Base-by-base conservation (phyloP, 2,797 vertebrate genomes). In the Darevskia nairensis region DNA sequence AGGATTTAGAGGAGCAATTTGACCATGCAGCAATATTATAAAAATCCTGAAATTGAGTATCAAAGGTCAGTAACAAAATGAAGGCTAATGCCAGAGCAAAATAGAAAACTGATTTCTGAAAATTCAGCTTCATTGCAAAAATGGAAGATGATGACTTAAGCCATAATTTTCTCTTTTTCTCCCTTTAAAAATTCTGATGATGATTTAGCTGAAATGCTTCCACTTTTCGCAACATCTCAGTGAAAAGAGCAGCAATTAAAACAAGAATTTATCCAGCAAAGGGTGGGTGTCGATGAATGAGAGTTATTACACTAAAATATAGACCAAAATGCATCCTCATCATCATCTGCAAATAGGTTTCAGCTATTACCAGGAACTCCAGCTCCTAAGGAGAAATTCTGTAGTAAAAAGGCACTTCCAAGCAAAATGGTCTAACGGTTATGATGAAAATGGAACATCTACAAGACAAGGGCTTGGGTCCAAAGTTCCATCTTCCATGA, bases 241-340 rank as follows among this genome's bases (percentile, higher is more conserved):
- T 69, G 4, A 90, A 93, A 84, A 77, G 0, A 93, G 78, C 86
- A 39, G 69, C 87, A 93, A 94, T 92, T 88, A 88, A 93, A 88
- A 59, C 21, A 87, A 8, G 25, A 1, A 88, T 93, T 93, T 82
- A n/a, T 76, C 39, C 19, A 92, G 8, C 0, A 0, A 92, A 94
- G 90, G 77, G 23, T 8, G 80, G 19, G 39, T 86, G 3, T 27
- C 3, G 9, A n/a, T 25, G 27, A 85, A 86, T 32, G 61, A 87
- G 82, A 86, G 84, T 55, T 21, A 91, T 90, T 41, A 72, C 13
- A 88, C 3, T 66, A 69, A 6, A 55, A 66, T 89, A 17, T 9
- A 87, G 74, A 81, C 1, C 80, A 21, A 90, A 87, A 4, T 79
- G 7, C 13, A 82, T 15, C 50, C 50, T 55, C 46, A 35, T 61